These are phyloP conservation scores for Prochilodus magdalenae DNA, from an alignment of 2,113 vertebrate genomes.

Conservation along the genomic window DNA sequence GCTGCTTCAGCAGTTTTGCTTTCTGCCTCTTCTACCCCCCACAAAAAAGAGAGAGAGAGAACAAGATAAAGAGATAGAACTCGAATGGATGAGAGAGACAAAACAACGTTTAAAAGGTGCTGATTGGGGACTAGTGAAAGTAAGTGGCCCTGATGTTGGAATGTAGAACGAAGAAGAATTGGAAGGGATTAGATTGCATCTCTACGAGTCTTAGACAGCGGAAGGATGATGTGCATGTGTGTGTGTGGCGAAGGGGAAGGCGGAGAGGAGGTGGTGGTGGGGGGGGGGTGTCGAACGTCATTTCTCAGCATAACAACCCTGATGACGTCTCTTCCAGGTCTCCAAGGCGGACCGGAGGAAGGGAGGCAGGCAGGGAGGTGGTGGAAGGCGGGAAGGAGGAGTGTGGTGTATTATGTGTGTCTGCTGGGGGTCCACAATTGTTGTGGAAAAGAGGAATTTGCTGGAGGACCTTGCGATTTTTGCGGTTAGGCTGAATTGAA, in stretches of 20 bases:
- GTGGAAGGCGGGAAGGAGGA: constrained; percentile 55
- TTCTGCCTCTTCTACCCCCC: too few species aligned
- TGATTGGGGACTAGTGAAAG: not conserved
- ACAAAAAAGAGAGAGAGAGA: too few species aligned
- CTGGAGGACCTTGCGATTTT: too few species aligned
- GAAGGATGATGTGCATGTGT: constrained; percentile 65
- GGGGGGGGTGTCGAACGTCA: constrained; percentile 65
- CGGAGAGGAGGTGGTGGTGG: constrained; percentile 59
- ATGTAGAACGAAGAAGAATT: not conserved
- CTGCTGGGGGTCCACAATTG: constrained; percentile 73
- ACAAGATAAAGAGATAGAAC: too few species aligned
- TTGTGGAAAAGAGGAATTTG: too few species aligned
- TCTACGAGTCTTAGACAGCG: constrained; percentile 27
- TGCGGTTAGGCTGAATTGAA: too few species aligned
- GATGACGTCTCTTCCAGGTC: constrained; percentile 81
- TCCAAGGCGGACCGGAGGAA: constrained; percentile 73
- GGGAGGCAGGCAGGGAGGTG: constrained; percentile 43
- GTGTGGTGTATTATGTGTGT: constrained; percentile 47
- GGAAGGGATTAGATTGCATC: constrained; percentile 18
- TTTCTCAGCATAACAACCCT: constrained; percentile 82
- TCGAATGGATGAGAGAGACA: not conserved
- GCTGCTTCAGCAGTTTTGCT: constrained; percentile 22
- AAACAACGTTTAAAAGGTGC: not conserved
- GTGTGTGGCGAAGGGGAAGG: too few species aligned
- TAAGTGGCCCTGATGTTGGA: constrained; percentile 9